Percentiles rank a stretch among this genome's conserved stretches.
phyloP scores from a whole-genome alignment of 2,888 invertebrate genomes.

The Theodoxus fluviatilis region DNA sequence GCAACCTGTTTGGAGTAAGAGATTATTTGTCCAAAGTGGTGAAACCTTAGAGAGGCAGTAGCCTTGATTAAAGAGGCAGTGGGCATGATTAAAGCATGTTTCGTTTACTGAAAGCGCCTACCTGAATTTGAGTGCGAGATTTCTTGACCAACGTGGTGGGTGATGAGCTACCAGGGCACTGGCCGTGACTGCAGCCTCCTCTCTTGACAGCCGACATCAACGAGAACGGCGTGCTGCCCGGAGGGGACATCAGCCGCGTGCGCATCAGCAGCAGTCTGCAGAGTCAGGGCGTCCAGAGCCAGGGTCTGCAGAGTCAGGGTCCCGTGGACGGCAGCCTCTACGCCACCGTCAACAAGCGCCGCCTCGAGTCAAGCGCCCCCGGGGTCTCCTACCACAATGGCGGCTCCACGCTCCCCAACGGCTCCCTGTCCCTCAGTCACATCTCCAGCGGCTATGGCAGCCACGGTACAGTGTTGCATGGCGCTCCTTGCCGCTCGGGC shows the following conservation, averaged over 20 bases:
- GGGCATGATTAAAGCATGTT: too few relatives aligned
- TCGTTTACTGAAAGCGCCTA: too few relatives aligned
- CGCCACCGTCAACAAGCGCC: conserved; percentile 71
- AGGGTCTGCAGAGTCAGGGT: conserved; percentile 37
- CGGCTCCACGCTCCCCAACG: conserved; percentile 51
- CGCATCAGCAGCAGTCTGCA: conserved; percentile 24
- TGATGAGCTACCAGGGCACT: too few relatives aligned
- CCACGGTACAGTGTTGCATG: background rate
- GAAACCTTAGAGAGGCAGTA: too few relatives aligned
- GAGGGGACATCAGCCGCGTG: conserved; percentile 29
- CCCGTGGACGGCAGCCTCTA: conserved; percentile 90
- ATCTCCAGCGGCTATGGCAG: conserved; percentile 77
- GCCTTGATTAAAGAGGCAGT: too few relatives aligned
- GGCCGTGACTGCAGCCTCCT: conserved; percentile 14
- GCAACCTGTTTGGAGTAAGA: too few relatives aligned
- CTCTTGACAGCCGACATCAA: conserved; percentile 45
- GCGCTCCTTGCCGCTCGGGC: background rate
- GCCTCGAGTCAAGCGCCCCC: conserved; percentile 26
- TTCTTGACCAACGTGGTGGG: too few relatives aligned
- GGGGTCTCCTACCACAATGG: conserved; percentile 37
- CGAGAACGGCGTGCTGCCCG: conserved; percentile 43
- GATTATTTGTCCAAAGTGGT: too few relatives aligned
- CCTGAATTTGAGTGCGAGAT: too few relatives aligned
- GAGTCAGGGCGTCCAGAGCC: conserved; percentile 10
- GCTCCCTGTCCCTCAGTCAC: conserved; percentile 82